phyloP scores from a whole-genome alignment of 2,888 invertebrate species.

The Agriopis marginaria region DNA sequence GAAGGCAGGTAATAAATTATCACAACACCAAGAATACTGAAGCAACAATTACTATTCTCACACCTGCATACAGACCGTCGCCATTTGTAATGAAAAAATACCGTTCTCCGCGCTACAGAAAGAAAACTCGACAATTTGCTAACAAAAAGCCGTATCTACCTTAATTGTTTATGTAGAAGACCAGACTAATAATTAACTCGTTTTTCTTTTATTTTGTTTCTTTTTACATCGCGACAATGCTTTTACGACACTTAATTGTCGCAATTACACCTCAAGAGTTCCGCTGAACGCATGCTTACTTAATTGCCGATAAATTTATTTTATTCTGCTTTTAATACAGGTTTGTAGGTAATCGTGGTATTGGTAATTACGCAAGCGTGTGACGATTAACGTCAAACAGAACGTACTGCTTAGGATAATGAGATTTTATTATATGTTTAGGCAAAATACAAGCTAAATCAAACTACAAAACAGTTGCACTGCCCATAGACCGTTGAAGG shows the following conservation, averaged over 20 bases:
- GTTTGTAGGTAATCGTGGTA: slow-evolving; percentile 30
- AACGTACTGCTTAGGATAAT: no score
- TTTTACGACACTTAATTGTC: slow-evolving; percentile 58
- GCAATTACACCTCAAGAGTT: slow-evolving; percentile 54
- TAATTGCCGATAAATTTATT: slow-evolving; percentile 36
- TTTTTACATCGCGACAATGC: slow-evolving; percentile 52
- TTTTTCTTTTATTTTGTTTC: neutral
- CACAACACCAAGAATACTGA: slow-evolving; percentile 1
- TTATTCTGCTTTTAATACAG: slow-evolving; percentile 32
- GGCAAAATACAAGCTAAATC: no score
- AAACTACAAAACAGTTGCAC: no score
- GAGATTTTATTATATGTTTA: no score
- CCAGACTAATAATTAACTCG: slow-evolving; percentile 45
- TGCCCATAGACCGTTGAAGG: no score
- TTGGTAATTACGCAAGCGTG: slow-evolving; percentile 30
- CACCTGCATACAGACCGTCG: slow-evolving; percentile 34
- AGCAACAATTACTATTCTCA: slow-evolving; percentile 11
- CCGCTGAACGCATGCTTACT: slow-evolving; percentile 35
- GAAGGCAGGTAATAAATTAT: neutral
- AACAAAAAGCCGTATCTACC: slow-evolving; percentile 46
- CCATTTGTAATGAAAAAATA: slow-evolving; percentile 19
- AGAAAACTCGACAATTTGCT: slow-evolving; percentile 36
- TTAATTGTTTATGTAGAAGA: slow-evolving; percentile 59
- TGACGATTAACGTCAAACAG: neutral
- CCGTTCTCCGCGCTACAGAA: slow-evolving; percentile 21